phyloP scores from a whole-genome alignment of 92 coral and sea anemone genomes.

The Paragorgia papillata region DNA sequence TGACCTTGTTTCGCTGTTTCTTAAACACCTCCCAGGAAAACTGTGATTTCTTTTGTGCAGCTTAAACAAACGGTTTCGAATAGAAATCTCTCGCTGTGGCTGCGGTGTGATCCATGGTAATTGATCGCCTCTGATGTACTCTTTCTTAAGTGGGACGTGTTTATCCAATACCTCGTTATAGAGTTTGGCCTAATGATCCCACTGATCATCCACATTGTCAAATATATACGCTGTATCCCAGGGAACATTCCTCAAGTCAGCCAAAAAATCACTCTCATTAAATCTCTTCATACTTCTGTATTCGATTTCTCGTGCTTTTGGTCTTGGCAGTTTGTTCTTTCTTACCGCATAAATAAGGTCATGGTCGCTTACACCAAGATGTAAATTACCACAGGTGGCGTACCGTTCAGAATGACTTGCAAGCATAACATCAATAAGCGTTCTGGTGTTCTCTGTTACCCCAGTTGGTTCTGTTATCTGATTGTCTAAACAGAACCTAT shows the following conservation, averaged over 20 bases:
- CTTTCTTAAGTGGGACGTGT: constrained; percentile 54
- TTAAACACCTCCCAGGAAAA: constrained; percentile 51
- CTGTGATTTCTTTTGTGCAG: constrained; percentile 35
- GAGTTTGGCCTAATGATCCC: constrained; percentile 60
- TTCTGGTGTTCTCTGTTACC: constrained; percentile 49
- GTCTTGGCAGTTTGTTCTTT: constrained; percentile 56
- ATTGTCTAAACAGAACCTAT: constrained; percentile 50
- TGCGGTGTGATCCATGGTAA: constrained; percentile 69
- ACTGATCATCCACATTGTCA: constrained; percentile 51
- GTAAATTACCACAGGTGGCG: constrained; percentile 59
- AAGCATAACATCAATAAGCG: constrained; percentile 62
- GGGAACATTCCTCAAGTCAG: constrained; percentile 54
- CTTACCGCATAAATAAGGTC: constrained; percentile 58
- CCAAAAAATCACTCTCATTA: constrained; percentile 35
- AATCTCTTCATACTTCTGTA: constrained; percentile 38
- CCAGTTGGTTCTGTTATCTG: constrained; percentile 55
- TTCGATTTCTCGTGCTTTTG: constrained; percentile 24
- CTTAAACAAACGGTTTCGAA: constrained; percentile 50
- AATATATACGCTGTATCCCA: constrained; percentile 48
- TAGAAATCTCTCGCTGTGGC: constrained; percentile 44
- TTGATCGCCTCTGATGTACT: constrained; percentile 57
- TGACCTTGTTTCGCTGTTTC: constrained; percentile 54
- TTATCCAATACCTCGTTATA: constrained; percentile 54
- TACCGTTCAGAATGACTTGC: constrained; percentile 60
- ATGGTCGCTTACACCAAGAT: constrained; percentile 71